phyloP scores from a whole-genome alignment of 2,888 invertebrate species.

The Drosophila nr. perissopoda region DNA sequence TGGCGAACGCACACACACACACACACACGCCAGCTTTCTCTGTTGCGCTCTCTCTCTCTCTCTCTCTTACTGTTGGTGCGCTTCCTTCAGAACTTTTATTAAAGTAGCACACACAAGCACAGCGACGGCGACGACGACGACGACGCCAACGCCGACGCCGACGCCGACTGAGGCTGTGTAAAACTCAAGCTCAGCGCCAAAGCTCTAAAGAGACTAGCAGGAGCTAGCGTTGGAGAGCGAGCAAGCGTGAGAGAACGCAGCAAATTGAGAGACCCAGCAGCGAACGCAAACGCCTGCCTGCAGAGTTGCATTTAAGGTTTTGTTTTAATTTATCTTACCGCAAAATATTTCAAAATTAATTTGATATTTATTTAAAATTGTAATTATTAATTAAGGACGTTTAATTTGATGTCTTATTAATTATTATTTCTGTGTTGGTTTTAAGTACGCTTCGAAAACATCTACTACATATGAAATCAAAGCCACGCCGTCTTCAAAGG shows the following conservation, averaged over 20 bases:
- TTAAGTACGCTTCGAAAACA: background rate
- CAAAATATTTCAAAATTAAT: background rate
- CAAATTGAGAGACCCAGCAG: background rate
- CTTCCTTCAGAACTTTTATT: conserved; percentile 54
- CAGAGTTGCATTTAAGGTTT: background rate
- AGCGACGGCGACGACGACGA: background rate
- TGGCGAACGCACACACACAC: conserved; percentile 20
- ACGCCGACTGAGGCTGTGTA: background rate
- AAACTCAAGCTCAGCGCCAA: background rate
- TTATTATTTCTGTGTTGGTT: background rate
- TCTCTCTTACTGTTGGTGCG: conserved; percentile 9
- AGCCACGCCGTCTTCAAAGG: background rate
- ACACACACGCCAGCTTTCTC: background rate
- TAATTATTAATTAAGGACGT: background rate
- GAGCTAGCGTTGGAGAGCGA: background rate
- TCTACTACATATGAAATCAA: background rate
- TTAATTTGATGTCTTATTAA: background rate
- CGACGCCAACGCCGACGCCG: background rate
- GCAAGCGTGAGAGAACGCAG: background rate
- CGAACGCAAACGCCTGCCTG: background rate
- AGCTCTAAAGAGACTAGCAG: background rate
- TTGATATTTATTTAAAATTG: background rate
- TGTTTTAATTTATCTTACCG: background rate
- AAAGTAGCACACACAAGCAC: background rate
- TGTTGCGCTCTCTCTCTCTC: conserved; percentile 24